phyloP scores from a whole-genome alignment of 2,797 vertebrate species.

The Hippopotamyrus pictus region DNA sequence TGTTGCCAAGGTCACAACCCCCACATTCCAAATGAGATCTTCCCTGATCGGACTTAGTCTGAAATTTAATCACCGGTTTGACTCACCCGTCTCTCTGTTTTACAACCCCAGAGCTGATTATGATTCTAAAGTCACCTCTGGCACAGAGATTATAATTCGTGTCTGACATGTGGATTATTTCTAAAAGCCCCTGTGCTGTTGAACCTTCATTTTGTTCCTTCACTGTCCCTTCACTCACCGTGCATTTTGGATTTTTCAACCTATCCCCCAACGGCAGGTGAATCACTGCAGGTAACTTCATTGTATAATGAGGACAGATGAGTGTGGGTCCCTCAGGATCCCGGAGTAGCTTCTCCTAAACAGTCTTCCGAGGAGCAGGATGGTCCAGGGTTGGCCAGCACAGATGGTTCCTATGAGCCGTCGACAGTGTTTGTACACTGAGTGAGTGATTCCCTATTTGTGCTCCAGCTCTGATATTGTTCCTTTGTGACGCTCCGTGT shows the following conservation, averaged over 20 bases:
- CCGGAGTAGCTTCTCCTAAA: neutral
- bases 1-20: neutral
- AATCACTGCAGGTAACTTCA: slow-evolving; percentile 9
- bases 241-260: neutral
- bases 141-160: neutral
- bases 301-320: neutral
- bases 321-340: neutral
- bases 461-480: neutral
- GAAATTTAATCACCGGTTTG: neutral
- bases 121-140: neutral
- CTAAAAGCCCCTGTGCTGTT: neutral
- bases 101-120: neutral
- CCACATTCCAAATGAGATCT: neutral
- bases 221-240: neutral
- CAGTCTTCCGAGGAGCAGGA: neutral
- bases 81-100: neutral
- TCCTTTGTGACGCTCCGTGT: neutral
- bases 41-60: neutral
- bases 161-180: slow-evolving; percentile 3
- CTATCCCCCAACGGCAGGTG: neutral
- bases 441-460: slow-evolving; percentile 15
- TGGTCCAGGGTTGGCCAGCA: neutral
- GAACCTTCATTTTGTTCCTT: neutral
- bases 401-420: neutral
- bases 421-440: slow-evolving; percentile 9